Evolutionary conservation across 1,140 invertebrate genomes (phyloP).

Genomic region (Halyomorpha halys): DNA sequence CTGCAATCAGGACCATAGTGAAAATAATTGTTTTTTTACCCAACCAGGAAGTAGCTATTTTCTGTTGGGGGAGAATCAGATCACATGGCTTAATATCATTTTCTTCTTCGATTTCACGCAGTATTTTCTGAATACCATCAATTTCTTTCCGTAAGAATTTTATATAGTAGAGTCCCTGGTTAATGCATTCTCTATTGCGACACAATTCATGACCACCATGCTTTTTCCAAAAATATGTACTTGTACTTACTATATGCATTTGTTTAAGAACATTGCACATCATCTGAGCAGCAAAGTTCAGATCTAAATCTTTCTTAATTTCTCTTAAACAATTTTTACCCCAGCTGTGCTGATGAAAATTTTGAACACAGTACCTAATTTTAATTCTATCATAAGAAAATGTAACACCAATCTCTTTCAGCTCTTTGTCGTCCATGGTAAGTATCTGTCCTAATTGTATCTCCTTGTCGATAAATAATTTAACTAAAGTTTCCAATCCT

Average conservation of each 20-base stretch:
- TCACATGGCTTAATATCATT: constrained; percentile 23
- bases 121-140: constrained; percentile 6
- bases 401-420: constrained; percentile 24
- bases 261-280: constrained; percentile 22
- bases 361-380: constrained; percentile 22
- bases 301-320: constrained; percentile 13
- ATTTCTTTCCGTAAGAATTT: constrained; percentile 18
- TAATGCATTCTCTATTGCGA: constrained; percentile 14
- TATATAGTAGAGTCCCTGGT: constrained; percentile 13
- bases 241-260: constrained; percentile 20
- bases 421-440: constrained; percentile 30
- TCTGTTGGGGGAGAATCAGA: constrained; percentile 17
- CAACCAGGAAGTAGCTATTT: background rate
- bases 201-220: background rate
- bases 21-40: too few relatives aligned
- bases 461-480: constrained; percentile 35
- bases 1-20: too few relatives aligned
- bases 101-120: constrained; percentile 16
- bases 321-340: constrained; percentile 17
- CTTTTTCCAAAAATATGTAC: constrained; percentile 16
- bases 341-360: constrained; percentile 26
- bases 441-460: constrained; percentile 38
- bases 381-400: constrained; percentile 23
- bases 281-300: constrained; percentile 9
- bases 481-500: constrained; percentile 34